These are phyloP conservation scores for Manis javanica DNA, from an alignment of 2,797 vertebrate genomes.

Conservation along the genomic window DNA sequence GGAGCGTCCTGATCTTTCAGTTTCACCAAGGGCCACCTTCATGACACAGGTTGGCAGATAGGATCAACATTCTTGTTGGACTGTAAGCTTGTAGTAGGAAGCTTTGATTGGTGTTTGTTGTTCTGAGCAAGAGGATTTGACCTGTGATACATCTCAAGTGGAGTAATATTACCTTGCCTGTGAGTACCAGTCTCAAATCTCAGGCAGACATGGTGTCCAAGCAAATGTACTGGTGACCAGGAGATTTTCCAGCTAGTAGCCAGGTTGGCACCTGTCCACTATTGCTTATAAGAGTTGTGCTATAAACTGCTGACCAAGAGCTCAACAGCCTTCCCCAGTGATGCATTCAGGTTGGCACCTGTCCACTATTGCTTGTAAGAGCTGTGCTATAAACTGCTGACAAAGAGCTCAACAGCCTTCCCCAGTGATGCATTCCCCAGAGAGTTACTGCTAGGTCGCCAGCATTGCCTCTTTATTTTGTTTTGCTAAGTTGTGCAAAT, in stretches of 20 bases:
- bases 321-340: neutral
- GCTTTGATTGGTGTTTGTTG: neutral
- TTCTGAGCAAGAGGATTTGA: conserved; percentile 15
- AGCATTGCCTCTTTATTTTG: conserved; percentile 18
- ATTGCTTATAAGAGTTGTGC: neutral
- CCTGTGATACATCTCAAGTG: neutral
- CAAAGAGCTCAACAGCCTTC: neutral
- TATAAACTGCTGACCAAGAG: conserved; percentile 13
- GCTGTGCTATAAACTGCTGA: neutral
- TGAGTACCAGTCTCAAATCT: neutral
- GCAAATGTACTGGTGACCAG: neutral
- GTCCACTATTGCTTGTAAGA: neutral
- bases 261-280: neutral
- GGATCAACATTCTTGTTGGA: neutral
- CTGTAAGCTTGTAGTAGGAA: neutral
- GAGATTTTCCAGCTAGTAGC: neutral
- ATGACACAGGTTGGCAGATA: neutral
- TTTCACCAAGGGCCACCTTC: neutral
- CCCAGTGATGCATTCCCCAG: neutral
- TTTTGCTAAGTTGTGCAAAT: neutral
- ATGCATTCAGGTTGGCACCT: neutral
- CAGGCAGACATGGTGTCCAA: neutral
- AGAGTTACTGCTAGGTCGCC: conserved; percentile 24
- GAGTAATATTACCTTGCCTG: conserved; percentile 5
- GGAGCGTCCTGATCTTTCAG: neutral